Base-by-base conservation (phyloP, 1,140 invertebrate genomes). In the Protaetia brevitarsis region DNA sequence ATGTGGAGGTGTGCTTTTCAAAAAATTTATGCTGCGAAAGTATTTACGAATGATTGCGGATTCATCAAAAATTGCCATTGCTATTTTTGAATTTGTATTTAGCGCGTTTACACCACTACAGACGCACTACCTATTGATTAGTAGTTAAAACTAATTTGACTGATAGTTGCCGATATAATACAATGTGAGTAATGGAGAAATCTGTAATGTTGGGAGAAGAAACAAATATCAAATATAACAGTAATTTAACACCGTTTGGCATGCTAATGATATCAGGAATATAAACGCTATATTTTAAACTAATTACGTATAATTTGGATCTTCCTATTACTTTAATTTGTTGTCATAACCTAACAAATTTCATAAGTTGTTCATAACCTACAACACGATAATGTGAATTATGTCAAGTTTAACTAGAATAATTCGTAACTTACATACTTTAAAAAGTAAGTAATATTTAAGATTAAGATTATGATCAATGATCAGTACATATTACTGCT, bases 401-500 rank as follows among this genome's bases (percentile, higher is more conserved):
- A 64, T 41, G 57, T 28, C 57, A 30, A 59, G 26, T 7, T 19
- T 59, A 59, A 28, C 26, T 1, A 59, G 57, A 27, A 59, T 59
- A 13, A 59, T 30, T n/a, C 57, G 26, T 16, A n/a, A n/a, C n/a
- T 29, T 59, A 29, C 23, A 65, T 65, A 31, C 27, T 0, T 34
- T 56, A 10, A 51, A 13, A 41, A 64, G 31, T 41, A 28, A 28
- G 1, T 2, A n/a, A 28, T 45, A 45, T 26, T 27, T 23, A 13
- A 64, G 29, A 45, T 0, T 51, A n/a, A 1, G 11, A 51, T 41
- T 21, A 2, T 37, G n/a, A n/a, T n/a, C n/a, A n/a, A n/a, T n/a
- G n/a, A 45, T 4, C 11, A 28, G 4, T 29, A 29, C n/a, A n/a
- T 37, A 2, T 41, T n/a, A 23, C 16, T 11, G 11, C 51, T 28